Percentiles rank a stretch among this genome's conserved stretches.
Conservation (phyloP, 2,888 invertebrate genomes). For the Hololepta plana region DNA sequence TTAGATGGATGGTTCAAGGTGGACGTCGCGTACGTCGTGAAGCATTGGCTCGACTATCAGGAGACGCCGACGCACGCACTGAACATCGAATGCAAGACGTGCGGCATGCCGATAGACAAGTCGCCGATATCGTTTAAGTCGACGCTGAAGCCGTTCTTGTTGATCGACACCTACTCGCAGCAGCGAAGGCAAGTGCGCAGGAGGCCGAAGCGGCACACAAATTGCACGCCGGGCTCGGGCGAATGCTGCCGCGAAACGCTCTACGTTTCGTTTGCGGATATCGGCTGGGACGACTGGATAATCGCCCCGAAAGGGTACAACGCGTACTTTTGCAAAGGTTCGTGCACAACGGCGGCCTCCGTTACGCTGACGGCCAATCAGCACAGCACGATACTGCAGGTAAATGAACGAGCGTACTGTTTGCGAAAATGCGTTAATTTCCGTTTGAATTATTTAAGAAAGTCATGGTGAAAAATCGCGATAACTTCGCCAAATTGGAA, state of each 20-base stretch:
- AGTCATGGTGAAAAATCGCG: too few species aligned
- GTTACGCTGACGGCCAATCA: conserved; percentile 42
- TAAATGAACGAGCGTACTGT: too few species aligned
- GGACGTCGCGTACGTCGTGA: conserved; percentile 56
- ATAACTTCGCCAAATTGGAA: too few species aligned
- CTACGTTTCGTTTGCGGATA: conserved; percentile 64
- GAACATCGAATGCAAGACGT: conserved; percentile 62
- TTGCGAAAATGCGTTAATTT: conserved; percentile 1
- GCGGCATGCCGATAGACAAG: conserved; percentile 41
- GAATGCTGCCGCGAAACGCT: conserved; percentile 73
- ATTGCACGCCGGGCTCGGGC: conserved; percentile 48
- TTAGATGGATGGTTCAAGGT: conserved; percentile 67
- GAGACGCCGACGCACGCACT: conserved; percentile 50
- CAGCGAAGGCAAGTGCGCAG: conserved; percentile 29
- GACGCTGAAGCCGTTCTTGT: conserved; percentile 57
- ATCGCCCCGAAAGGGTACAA: conserved; percentile 66
- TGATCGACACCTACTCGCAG: conserved; percentile 58
- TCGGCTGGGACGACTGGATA: conserved; percentile 84
- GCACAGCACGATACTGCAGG: conserved; percentile 59
- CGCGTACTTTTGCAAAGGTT: conserved; percentile 75
- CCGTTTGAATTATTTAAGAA: too few species aligned
- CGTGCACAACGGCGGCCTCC: conserved; percentile 55
- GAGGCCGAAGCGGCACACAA: conserved; percentile 34
- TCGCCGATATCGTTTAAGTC: conserved; percentile 53
- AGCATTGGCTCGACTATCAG: conserved; percentile 55